A percentile compares a stretch with the other conserved stretches of the same genome.
phyloP scores from a whole-genome alignment of 2,888 invertebrate species.

The Ornithoptera alexandrae region DNA sequence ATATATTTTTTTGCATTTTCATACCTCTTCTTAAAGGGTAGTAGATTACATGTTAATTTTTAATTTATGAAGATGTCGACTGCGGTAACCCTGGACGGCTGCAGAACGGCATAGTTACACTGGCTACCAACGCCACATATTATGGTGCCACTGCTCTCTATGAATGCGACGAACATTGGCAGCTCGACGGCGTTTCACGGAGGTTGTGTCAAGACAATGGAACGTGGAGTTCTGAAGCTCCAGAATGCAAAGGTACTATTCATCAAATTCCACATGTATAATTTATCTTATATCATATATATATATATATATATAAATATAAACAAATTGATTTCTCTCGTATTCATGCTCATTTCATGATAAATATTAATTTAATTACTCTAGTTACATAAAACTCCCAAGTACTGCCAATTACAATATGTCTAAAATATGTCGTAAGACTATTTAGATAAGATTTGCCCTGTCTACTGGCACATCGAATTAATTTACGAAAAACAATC shows the following conservation, averaged over 20 bases:
- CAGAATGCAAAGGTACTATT: slow-evolving; percentile 85
- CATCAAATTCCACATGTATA: not conserved
- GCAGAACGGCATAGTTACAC: slow-evolving; percentile 86
- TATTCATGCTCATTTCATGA: no score
- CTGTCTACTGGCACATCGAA: no score
- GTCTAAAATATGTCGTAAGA: no score
- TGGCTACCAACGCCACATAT: slow-evolving; percentile 93
- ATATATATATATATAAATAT: no score
- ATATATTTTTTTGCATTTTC: not conserved
- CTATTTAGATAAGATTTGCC: no score
- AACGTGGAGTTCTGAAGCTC: slow-evolving; percentile 93
- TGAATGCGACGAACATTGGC: slow-evolving; percentile 89
- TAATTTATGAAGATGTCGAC: slow-evolving; percentile 85
- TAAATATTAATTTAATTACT: not conserved
- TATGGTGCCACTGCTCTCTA: slow-evolving; percentile 92
- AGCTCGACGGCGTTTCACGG: slow-evolving; percentile 90
- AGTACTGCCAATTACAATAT: not conserved
- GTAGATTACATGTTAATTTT: not conserved
- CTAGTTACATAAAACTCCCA: not conserved
- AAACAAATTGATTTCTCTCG: no score
- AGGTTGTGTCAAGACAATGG: slow-evolving; percentile 92
- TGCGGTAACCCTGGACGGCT: slow-evolving; percentile 88
- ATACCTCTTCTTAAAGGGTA: not conserved
- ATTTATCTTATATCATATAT: no score
- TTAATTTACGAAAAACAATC: not conserved